Evolutionary conservation across 2,888 invertebrate species (phyloP), one percentile per base, ranked within the genome.

Genomic region (Drosophila prostipennis): DNA sequence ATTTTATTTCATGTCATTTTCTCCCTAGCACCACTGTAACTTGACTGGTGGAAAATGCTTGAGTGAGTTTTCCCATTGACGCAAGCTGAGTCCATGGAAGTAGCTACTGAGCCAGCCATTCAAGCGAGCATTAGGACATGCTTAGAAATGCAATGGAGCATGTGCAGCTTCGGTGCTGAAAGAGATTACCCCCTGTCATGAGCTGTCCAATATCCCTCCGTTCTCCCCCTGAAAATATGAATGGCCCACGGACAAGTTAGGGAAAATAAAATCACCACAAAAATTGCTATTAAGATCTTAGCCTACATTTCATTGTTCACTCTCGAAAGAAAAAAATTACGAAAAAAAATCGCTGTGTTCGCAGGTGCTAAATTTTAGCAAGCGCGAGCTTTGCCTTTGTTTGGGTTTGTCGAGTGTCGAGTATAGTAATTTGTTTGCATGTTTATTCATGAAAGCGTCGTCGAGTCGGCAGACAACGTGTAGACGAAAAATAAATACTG

Each of bases 391-490:
- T 61, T 51, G 54, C 40, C 39, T 72, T 60, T 71, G 63, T 61
- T 63, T 56, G 40, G 78, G 76, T 65, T 69, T 72, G 61, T 73
- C 63, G 68, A 86, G 83, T 72, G 61, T 75, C 63, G 68, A 86
- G 84, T 72, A 69, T 58, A 72, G 80, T 80, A 81, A 81, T 81
- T 82, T 87, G 85, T 80, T 84, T 40, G 67, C 60, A 56, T 84
- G 78, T 77, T 78, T 84, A 78, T 80, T 78, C 81, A 80, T 84
- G 65, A 51, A 43, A 58, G 60, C 73, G 51, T 40, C 40, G 49
- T 43, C 29, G 36, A 11, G 42, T 48, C 70, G 29, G 48, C 68
- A 74, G 73, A 73, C 73, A 73, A 51, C 74, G 53, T 37, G 69
- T 53, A 73, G 73, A 74, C 73, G 60, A 34, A 60, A 61, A 61